Evolutionary conservation across 92 coral and sea anemone species (phyloP).

Genomic region (Galaxea fascicularis): DNA sequence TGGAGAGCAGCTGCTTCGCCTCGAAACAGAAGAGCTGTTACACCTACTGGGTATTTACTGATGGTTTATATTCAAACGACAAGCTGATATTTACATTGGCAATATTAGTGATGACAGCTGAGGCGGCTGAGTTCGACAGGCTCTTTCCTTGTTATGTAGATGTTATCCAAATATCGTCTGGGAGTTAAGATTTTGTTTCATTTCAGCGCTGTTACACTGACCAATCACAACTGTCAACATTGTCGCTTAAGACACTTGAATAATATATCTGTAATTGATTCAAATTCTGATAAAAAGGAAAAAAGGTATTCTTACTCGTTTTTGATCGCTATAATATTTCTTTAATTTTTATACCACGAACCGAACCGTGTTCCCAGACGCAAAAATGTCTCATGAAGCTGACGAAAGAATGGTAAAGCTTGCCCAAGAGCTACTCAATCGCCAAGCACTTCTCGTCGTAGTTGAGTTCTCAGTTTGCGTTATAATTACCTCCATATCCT

Average conservation of each 20-base stretch:
- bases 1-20: too few relatives aligned
- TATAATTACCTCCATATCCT: neutral
- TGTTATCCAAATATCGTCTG: neutral
- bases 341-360: neutral
- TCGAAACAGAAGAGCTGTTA: too few relatives aligned
- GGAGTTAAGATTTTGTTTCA: neutral
- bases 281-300: too few relatives aligned
- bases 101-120: too few relatives aligned
- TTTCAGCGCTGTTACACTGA: neutral
- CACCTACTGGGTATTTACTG: too few relatives aligned
- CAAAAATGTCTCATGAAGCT: constrained; percentile 8
- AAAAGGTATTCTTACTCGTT: neutral
- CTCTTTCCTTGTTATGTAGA: neutral
- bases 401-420: constrained; percentile 8
- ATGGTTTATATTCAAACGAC: too few relatives aligned
- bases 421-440: constrained; percentile 10
- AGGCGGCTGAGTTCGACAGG: too few relatives aligned
- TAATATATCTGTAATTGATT: too few relatives aligned
- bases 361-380: neutral
- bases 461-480: constrained; percentile 22
- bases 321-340: neutral
- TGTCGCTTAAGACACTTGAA: too few relatives aligned
- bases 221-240: neutral
- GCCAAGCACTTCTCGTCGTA: constrained; percentile 11
- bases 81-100: too few relatives aligned